Evolutionary conservation across 2,888 invertebrate species (phyloP), one percentile per base, ranked within the genome.

Genomic region (Balanococcus diminutus): DNA sequence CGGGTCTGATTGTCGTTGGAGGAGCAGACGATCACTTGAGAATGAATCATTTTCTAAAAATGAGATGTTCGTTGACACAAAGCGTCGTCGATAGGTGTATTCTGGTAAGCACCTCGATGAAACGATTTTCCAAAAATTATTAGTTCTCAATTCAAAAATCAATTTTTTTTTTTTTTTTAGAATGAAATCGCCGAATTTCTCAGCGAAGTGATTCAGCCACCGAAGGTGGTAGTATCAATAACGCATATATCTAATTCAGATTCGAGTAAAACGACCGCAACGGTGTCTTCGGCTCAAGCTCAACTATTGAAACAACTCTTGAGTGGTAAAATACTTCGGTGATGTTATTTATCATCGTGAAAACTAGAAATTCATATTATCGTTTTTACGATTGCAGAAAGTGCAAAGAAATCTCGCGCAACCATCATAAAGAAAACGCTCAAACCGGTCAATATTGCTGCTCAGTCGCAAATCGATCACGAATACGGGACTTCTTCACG

Each of bases 11-110:
- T 46, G 92, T 96, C 16, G 94, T 96, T 19, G 96, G 96, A 28
- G 94, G 94, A 51, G 95, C 95, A 0, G 95, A 96, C 90, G 94
- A 95, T 89, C 91, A 93, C 85, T 90, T 96, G 22, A 91, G 95
- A 61, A 92, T 96, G 87, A 92, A 92, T 6, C 93, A 94, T 87
- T 92, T 92, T 82, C 95, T 94, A 89, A 93, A 94, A 87, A 92
- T 93, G 88, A 90, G 92, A n/a, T 94, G 95, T 88, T 93, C 94
- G 19, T 92, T 96, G 22, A 96, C 95, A 0, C 96, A 96, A 89
- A 92, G 92, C 61, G 94, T 95, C 91, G 94, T 95, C 0, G 96
- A 96, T 89, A 91, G 94, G 84, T 94, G 94, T 90, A 93, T 96
- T 86, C 91, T 94, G 89, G 94, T 92, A 90, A 89, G 82, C 46